Evolutionary conservation across 2,888 invertebrate genomes (phyloP).

Genomic region (Ischnura elegans): DNA sequence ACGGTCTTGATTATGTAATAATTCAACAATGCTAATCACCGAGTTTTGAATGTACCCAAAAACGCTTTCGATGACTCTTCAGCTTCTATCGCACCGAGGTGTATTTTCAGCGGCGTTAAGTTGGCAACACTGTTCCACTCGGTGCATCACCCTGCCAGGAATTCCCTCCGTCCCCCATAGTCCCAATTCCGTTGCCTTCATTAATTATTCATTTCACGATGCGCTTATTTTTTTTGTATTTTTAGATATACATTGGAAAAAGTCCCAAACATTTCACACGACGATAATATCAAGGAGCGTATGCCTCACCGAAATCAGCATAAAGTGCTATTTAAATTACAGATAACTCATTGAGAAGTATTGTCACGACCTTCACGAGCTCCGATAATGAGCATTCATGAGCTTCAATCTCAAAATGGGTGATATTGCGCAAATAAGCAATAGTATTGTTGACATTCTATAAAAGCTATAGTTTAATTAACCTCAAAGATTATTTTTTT

Average conservation of each 20-base stretch:
- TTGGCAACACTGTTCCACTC: not conserved
- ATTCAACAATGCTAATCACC: too few species aligned
- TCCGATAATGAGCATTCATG: too few species aligned
- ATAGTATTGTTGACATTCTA: too few species aligned
- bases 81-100: not conserved
- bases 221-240: not conserved
- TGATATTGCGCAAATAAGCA: too few species aligned
- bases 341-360: too few species aligned
- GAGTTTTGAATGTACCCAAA: too few species aligned
- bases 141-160: conserved; percentile 26
- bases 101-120: not conserved
- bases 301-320: not conserved
- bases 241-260: not conserved
- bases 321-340: not conserved
- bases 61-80: not conserved
- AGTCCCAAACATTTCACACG: not conserved
- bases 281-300: not conserved
- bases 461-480: too few species aligned
- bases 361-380: too few species aligned
- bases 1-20: too few species aligned
- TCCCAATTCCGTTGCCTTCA: conserved; percentile 26
- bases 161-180: not conserved
- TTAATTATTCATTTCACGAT: conserved; percentile 4
- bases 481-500: too few species aligned
- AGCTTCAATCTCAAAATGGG: too few species aligned